A percentile compares a stretch with the other conserved stretches of the same genome.
These are phyloP conservation scores for Periplaneta americana DNA, from an alignment of 1,140 invertebrate species.

Conservation along the genomic window DNA sequence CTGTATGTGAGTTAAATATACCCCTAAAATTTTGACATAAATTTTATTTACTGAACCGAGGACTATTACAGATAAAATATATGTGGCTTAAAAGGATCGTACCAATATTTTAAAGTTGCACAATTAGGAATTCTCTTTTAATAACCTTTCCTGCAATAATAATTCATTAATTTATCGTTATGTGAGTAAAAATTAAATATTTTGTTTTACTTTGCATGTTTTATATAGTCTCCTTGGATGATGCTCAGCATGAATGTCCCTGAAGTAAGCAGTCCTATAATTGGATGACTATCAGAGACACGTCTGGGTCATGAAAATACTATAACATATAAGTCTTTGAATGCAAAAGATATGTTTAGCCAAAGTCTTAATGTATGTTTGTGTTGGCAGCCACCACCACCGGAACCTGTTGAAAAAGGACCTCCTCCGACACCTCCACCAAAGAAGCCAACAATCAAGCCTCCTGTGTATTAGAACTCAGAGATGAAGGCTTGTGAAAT, in stretches of 20 bases:
- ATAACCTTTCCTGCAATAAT: no score
- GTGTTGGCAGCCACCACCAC: slow-evolving; percentile 29
- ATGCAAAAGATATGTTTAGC: no score
- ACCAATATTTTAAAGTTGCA: no score
- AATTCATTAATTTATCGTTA: no score
- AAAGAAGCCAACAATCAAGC: slow-evolving; percentile 40
- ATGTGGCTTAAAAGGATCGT: no score
- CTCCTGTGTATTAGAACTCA: slow-evolving; percentile 4
- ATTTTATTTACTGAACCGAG: no score
- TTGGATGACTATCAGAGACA: slow-evolving; percentile 19
- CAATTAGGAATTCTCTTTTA: no score
- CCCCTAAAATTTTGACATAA: no score
- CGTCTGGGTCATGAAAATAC: not conserved
- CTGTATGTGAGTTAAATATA: no score
- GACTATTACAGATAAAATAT: no score
- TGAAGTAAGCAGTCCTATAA: not conserved
- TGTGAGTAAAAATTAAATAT: no score
- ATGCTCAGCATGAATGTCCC: not conserved
- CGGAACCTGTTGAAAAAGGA: slow-evolving; percentile 35
- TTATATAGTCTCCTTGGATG: not conserved
- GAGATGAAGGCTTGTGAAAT: not conserved
- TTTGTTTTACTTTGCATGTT: no score
- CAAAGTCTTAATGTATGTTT: not conserved
- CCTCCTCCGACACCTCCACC: slow-evolving; percentile 50
- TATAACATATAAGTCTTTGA: not conserved